Base-by-base conservation (phyloP, 30 jellyfish, hydroid and myxozoan genomes). In the Catostylus mosaicus region DNA sequence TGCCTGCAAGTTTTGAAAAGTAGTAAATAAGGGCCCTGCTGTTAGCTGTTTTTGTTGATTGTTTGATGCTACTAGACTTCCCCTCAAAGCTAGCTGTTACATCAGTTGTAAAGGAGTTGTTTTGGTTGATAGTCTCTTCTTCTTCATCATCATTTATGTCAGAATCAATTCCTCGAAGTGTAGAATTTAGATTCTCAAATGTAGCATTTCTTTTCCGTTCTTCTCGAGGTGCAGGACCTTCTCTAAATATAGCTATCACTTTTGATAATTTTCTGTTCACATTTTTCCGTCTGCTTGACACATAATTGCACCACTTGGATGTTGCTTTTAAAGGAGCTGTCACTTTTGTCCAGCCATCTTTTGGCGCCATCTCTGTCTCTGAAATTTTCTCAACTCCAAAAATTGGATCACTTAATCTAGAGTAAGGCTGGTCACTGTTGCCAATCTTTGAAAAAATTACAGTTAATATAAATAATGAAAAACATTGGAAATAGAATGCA, bases 101-200 rank as follows among this genome's bases (percentile, higher is more conserved):
- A 34, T 65, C 64, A 38, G 72, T 70, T 0, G 71, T 31, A 67
- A 46, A 10, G 30, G 90, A 65, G 27, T 52, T 46, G 2, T 16
- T 73, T 19, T 26, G 59, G 16, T 30, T 48, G 20, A 10, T 10
- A 9, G 20, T 12, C 3, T 36, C 36, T 6, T 32, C 40, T 10
- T 73, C 93, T 27, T 80, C 93, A 43, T 82, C 93, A 38, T 88
- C 97, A 67, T 48, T 60, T n/a, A 74, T 22, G 40, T 79, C 97
- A 26, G 90, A 88, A 64, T 84, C 97, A 26, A 88, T 88, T 60
- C 97, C 97, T 45, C 66, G 69, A 30, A 61, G 89, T 18, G 97
- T 78, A 10, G 84, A 71, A 54, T 88, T 88, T 22, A 88, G 68
- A 27, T 48, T 62, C 26, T 80, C 93, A 73, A 48, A 72, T 8